Evolutionary conservation across 2,797 vertebrate species (phyloP).

Genomic region (Coranthus polyacanthus): DNA sequence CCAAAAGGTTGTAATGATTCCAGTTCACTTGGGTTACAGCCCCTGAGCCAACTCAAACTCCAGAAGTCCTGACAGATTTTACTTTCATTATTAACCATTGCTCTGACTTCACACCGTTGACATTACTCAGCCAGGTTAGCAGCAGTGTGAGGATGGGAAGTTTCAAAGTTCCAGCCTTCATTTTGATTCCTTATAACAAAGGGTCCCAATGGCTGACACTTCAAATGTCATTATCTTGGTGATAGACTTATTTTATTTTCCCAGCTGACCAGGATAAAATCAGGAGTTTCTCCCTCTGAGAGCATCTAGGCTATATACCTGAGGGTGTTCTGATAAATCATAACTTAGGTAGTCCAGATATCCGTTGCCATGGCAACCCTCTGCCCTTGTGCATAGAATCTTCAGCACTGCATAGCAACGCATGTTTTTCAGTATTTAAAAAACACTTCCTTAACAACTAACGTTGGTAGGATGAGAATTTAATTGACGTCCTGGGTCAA

Average conservation of each 20-base stretch:
- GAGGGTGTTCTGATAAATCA: conserved; percentile 67
- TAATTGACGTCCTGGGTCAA: conserved; percentile 23
- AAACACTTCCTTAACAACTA: conserved; percentile 21
- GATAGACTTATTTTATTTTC: conserved; percentile 14
- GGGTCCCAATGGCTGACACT: too few relatives aligned
- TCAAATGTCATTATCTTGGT: neutral
- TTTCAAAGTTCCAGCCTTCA: neutral
- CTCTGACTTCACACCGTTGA: conserved; percentile 23
- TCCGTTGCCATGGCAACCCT: conserved; percentile 79
- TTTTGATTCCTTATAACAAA: neutral
- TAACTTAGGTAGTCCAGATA: conserved; percentile 64
- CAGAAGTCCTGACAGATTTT: conserved; percentile 51
- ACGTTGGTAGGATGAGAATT: conserved; percentile 11
- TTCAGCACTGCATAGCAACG: conserved; percentile 44
- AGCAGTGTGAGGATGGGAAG: neutral
- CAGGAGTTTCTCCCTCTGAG: conserved; percentile 31
- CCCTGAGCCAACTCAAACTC: conserved; percentile 49
- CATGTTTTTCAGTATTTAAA: conserved; percentile 45
- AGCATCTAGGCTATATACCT: conserved; percentile 58
- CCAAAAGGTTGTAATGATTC: conserved; percentile 79
- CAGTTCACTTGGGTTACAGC: conserved; percentile 71
- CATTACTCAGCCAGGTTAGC: conserved; percentile 3
- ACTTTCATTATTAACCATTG: conserved; percentile 24
- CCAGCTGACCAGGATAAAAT: conserved; percentile 31
- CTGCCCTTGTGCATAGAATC: conserved; percentile 57